Evolutionary conservation across 2,888 invertebrate species (phyloP).

Genomic region (Icerya purchasi): DNA sequence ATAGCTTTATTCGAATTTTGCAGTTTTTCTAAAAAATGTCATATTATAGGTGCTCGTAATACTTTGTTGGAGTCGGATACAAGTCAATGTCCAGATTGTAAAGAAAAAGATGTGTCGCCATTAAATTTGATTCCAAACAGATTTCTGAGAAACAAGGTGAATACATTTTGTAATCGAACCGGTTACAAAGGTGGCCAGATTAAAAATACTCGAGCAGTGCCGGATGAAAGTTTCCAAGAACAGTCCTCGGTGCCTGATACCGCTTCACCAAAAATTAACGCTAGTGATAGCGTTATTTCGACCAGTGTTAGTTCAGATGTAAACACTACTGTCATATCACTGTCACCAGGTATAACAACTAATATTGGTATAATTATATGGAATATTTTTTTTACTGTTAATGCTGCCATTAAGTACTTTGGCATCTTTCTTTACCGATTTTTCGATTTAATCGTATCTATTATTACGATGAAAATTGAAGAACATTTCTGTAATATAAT

Average conservation of each 20-base stretch:
- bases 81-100: slow-evolving; percentile 85
- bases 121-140: slow-evolving; percentile 82
- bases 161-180: slow-evolving; percentile 74
- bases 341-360: neutral
- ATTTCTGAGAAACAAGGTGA: slow-evolving; percentile 70
- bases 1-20: no score
- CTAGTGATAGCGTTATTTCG: neutral
- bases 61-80: slow-evolving; percentile 79
- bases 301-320: neutral
- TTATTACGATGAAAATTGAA: no score
- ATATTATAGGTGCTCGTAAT: slow-evolving; percentile 49
- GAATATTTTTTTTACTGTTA: no score
- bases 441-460: no score
- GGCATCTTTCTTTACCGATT: no score
- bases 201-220: neutral
- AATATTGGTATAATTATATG: neutral
- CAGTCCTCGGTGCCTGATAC: no score
- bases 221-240: no score
- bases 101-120: slow-evolving; percentile 78
- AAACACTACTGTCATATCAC: neutral
- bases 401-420: no score
- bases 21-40: no score
- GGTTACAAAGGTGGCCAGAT: slow-evolving; percentile 35
- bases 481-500: no score
- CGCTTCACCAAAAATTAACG: no score